These are phyloP conservation scores for Laodelphax striatellus DNA, from an alignment of 1,140 invertebrate genomes.

Conservation along the genomic window DNA sequence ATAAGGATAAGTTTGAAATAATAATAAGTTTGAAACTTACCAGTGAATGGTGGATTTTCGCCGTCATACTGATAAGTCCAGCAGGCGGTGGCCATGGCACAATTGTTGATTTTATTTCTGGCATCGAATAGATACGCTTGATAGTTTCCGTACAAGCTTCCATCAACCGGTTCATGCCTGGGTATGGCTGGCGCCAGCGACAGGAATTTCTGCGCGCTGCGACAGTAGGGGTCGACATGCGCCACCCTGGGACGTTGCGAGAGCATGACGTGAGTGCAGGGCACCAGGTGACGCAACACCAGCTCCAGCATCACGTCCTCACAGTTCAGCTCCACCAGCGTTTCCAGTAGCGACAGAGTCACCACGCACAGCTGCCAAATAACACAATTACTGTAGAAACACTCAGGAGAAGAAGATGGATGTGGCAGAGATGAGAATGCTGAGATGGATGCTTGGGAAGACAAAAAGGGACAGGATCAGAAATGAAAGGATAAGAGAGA, in stretches of 20 bases:
- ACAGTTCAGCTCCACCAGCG: conserved; percentile 82
- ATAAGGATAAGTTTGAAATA: too few species aligned
- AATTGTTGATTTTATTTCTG: conserved; percentile 56
- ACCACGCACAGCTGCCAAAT: conserved; percentile 71
- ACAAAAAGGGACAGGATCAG: too few species aligned
- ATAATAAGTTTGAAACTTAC: not conserved
- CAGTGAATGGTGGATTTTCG: conserved; percentile 32
- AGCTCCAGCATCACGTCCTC: conserved; percentile 95
- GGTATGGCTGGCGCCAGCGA: conserved; percentile 52
- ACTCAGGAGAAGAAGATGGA: too few species aligned
- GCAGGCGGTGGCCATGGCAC: conserved; percentile 53
- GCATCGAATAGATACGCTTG: conserved; percentile 76
- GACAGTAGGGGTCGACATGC: conserved; percentile 68
- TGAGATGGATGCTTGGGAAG: too few species aligned
- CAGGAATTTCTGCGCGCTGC: conserved; percentile 73
- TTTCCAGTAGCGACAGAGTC: conserved; percentile 81
- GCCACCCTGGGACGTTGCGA: conserved; percentile 63
- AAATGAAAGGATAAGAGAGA: too few species aligned
- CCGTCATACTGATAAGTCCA: conserved; percentile 72
- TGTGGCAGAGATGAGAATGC: too few species aligned
- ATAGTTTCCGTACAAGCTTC: conserved; percentile 61
- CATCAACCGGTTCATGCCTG: conserved; percentile 21
- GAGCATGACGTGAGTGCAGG: conserved; percentile 83
- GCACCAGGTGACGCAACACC: conserved; percentile 74
- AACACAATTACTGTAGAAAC: conserved; percentile 25